Base-by-base conservation (phyloP, 2,888 invertebrate genomes). In the Agrotis clavis region DNA sequence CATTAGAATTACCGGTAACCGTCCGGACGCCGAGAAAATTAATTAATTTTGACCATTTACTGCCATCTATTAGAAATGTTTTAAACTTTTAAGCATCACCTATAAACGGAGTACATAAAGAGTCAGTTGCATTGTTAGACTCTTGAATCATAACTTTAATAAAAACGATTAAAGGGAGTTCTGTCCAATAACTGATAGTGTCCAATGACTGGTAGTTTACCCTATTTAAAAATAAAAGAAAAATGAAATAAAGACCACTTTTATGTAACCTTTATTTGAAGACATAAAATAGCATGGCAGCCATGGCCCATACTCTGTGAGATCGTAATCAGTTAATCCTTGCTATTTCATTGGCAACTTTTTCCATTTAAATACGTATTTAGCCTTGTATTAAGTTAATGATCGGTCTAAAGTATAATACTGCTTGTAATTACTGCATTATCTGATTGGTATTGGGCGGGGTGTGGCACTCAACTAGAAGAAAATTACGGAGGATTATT, bases 281-380 rank as follows among this genome's bases (percentile, higher is more conserved):
- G 35, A 47, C 14, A 30, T 57, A 62, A 66, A 77, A n/a, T 21
- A 7, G 21, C 14, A 13, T 59, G 41, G 57, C 54, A 45, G 4
- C 16, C 18, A 21, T 50, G 30, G 19, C 11, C 30, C 21, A 48
- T 61, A 64, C 47, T 64, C 30, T 45, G 30, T 45, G 30, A 16
- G 71, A 81, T 78, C 35, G 21, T 63, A 59, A 77, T 81, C 77
- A 57, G 45, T 57, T 48, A 45, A 65, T 69, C 62, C 71, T 54
- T 41, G 59, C 50, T 63, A 53, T 67, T 76, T 66, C 62, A 81
- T 70, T 62, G 53, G 41, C 18, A 30, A 66, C 11, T 69, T 81
- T 79, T 75, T 68, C 81, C 53, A 81, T 66, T 48, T 57, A 65
- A 53, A 77, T 80, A 61, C n/a, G 50, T 30, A 50, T 76, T 78